phyloP scores from a whole-genome alignment of 53 echinoderm and acorn worm genomes.

The Pentamera pediparva region DNA sequence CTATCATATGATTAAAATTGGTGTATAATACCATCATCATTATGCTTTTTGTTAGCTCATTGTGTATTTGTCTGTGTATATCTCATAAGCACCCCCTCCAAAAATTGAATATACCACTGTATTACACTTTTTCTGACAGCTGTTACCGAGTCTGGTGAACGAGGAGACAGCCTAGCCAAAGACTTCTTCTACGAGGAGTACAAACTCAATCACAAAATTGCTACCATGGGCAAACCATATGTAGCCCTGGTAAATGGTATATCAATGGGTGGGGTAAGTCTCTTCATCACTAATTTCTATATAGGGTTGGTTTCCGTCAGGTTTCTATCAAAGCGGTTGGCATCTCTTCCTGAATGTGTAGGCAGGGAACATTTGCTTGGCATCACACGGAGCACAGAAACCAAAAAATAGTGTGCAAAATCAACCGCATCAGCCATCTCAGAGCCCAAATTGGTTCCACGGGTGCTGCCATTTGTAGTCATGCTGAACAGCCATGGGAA shows the following conservation, averaged over 20 bases:
- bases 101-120: neutral
- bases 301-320: neutral
- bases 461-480: too few species aligned
- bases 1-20: too few species aligned
- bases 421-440: too few species aligned
- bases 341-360: too few species aligned
- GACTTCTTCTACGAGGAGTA: constrained; percentile 90
- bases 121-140: constrained; percentile 47
- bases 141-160: constrained; percentile 81
- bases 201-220: constrained; percentile 80
- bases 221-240: constrained; percentile 76
- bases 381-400: too few species aligned
- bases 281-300: neutral
- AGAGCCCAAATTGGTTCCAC: too few species aligned
- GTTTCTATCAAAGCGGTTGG: neutral
- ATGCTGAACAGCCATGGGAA: too few species aligned
- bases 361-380: too few species aligned
- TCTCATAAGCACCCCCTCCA: neutral
- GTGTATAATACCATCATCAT: neutral
- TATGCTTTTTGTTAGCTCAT: neutral
- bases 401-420: too few species aligned
- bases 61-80: neutral
- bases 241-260: constrained; percentile 88
- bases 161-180: constrained; percentile 38
- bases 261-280: constrained; percentile 96